Evolutionary conservation across 1,140 invertebrate species (phyloP).

Genomic region (Trichonephila clavipes): DNA sequence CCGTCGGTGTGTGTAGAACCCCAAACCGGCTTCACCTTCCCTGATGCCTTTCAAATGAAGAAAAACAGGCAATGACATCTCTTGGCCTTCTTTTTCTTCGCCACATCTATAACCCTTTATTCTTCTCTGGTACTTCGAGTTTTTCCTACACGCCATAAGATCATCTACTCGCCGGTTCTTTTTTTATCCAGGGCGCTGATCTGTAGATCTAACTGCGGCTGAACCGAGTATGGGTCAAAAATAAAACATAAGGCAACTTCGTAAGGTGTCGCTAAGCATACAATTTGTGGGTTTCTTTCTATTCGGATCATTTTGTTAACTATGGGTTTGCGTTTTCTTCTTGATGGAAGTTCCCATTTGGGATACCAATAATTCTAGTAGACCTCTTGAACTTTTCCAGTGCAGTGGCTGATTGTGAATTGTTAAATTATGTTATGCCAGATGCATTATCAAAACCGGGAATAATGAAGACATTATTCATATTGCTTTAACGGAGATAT

Average conservation of each 20-base stretch:
- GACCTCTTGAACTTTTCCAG: too few relatives aligned
- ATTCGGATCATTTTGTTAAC: neutral
- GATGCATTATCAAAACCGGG: too few relatives aligned
- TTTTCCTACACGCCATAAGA: neutral
- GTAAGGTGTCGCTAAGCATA: neutral
- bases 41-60: neutral
- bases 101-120: neutral
- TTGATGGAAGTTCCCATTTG: neutral
- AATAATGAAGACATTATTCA: too few relatives aligned
- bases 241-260: neutral
- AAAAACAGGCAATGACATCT: slow-evolving; percentile 1
- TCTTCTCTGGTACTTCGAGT: neutral
- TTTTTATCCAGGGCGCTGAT: slow-evolving; percentile 9
- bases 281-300: neutral
- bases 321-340: slow-evolving; percentile 21
- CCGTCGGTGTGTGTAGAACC: too few relatives aligned
- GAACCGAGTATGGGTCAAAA: slow-evolving; percentile 1
- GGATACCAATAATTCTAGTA: too few relatives aligned
- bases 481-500: too few relatives aligned
- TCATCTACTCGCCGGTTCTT: neutral
- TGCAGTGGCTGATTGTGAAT: too few relatives aligned
- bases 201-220: neutral
- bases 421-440: too few relatives aligned
- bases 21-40: neutral
- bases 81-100: slow-evolving; percentile 7